Evolutionary conservation across 2,888 invertebrate species (phyloP).

Genomic region (Tubulanus polymorphus): DNA sequence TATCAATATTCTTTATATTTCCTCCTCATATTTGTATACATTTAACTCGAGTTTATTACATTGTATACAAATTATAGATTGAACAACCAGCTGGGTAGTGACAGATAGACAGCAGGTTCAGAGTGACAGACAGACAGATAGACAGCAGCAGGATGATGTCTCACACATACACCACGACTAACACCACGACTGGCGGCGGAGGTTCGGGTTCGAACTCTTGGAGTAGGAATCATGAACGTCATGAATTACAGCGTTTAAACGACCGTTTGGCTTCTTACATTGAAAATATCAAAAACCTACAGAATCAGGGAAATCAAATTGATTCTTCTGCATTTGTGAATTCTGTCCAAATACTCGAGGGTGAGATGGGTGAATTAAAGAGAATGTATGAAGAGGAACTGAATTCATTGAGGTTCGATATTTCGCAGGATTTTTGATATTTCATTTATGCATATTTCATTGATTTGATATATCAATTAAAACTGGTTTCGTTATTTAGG

Average conservation of each 20-base stretch:
- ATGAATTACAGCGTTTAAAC: slow-evolving; percentile 37
- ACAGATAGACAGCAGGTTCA: too few species aligned
- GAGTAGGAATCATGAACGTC: slow-evolving; percentile 26
- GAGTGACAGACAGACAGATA: too few species aligned
- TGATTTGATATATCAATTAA: too few species aligned
- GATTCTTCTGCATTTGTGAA: slow-evolving; percentile 35
- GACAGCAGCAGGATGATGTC: not conserved
- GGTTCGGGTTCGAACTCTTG: not conserved
- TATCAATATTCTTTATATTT: too few species aligned
- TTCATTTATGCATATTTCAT: not conserved
- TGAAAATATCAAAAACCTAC: slow-evolving; percentile 30
- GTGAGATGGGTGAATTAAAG: slow-evolving; percentile 37
- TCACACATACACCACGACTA: not conserved
- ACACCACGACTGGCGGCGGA: not conserved
- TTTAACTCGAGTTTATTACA: too few species aligned
- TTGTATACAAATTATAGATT: too few species aligned
- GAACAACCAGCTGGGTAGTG: too few species aligned
- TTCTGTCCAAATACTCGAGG: slow-evolving; percentile 38
- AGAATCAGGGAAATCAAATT: slow-evolving; percentile 29
- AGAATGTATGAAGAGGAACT: slow-evolving; percentile 42
- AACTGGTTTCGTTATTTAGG: slow-evolving; percentile 21
- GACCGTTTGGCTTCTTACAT: slow-evolving; percentile 37
- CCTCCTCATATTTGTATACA: too few species aligned
- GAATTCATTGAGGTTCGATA: slow-evolving; percentile 34
- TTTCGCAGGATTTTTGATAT: not conserved